Conservation (phyloP, 2,113 vertebrate species). For the Oncorhynchus tshawytscha region DNA sequence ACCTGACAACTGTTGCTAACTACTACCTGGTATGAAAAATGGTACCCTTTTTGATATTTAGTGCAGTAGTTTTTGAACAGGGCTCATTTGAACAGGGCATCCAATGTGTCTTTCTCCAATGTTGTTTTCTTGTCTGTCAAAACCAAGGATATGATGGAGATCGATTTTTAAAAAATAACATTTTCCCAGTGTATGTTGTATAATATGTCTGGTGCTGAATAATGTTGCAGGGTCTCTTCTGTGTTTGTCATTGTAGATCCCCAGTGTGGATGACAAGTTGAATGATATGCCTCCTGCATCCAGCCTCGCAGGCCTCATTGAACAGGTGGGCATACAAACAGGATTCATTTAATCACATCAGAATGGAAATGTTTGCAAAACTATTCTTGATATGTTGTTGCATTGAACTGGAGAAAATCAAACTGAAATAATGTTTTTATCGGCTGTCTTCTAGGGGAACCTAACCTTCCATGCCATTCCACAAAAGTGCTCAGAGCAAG, state of each 20-base stretch:
- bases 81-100: no score
- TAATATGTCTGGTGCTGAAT: no score
- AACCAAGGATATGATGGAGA: no score
- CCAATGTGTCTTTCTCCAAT: no score
- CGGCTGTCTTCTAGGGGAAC: slow-evolving; percentile 14
- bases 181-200: no score
- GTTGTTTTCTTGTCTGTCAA: no score
- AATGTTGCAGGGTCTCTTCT: no score
- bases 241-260: slow-evolving; percentile 14
- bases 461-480: slow-evolving; percentile 5
- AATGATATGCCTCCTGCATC: not conserved
- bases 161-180: no score
- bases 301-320: not conserved
- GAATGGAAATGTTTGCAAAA: no score
- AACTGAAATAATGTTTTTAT: not conserved
- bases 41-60: no score
- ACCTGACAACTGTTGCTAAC: slow-evolving; percentile 22
- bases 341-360: not conserved
- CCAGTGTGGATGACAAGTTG: not conserved
- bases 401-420: not conserved
- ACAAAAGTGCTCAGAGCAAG: not conserved
- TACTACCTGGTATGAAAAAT: slow-evolving; percentile 13
- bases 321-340: slow-evolving; percentile 7
- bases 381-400: not conserved
- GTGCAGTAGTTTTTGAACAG: no score